Base-by-base conservation (phyloP, 1,140 invertebrate species). In the Caerostris extrusa region DNA sequence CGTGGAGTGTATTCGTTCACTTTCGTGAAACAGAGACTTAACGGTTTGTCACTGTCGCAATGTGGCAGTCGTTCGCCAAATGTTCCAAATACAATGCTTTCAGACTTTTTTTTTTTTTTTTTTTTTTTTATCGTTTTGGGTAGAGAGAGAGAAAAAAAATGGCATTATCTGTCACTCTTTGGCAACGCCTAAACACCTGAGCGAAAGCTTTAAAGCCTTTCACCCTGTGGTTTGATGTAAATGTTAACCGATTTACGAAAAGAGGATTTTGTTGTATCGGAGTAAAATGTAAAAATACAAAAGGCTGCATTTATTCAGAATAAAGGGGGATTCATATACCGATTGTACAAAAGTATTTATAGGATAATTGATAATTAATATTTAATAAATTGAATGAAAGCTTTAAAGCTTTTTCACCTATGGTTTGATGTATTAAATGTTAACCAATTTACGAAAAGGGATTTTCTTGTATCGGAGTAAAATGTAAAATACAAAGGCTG, bases 151-250 rank as follows among this genome's bases (percentile, higher is more conserved):
- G 69, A 77, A 12, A 85, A 17, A 34, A 85, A 56, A 85, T 57
- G 83, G 57, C 83, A 85, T 60, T 57, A 19, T 17, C 57, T 58
- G 55, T 85, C 56, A 85, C 55, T 34, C 55, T 10, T 60, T 5
- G 83, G 17, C 19, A 34, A 57, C 83, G 83, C 83, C 83, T 60
- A 85, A 58, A 50, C 83, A 85, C 19, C 83, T 85, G 83, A 19
- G 19, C 7, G 57, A 85, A 85, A 58, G 14, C 57, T 17, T 53
- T 14, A 77, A 77, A 14, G 5, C 34, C 34, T 17, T 85, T 60
- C 56, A 85, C 10, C 50, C 50, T 19, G 57, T 58, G 83, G 17
- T 34, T 85, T 56, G 34, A 57, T 56, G 34, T n/a, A 50, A 12
- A 77, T 77, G 34, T 77, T 50, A 77, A 50, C 69, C 12, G 5